phyloP scores from a whole-genome alignment of 2,113 vertebrate species.

The Taxidea taxus region DNA sequence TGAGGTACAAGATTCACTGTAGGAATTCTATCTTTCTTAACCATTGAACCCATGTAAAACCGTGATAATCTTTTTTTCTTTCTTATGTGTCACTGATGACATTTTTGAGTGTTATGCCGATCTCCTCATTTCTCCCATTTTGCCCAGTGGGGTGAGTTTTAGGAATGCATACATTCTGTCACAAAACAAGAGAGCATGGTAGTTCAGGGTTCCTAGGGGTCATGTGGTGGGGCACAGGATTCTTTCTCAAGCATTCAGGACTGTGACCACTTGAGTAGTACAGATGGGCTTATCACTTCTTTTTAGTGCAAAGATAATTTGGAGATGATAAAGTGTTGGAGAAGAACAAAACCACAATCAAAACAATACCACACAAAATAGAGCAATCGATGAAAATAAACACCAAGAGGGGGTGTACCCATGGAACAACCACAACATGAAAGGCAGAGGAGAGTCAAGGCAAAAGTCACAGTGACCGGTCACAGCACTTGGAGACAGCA shows the following conservation, averaged over 20 bases:
- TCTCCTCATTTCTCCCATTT: rapidly evolving
- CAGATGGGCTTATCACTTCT: background rate
- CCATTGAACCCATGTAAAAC: background rate
- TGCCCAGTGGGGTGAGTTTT: background rate
- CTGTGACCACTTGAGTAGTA: background rate
- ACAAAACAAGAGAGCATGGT: background rate
- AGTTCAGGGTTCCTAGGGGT: background rate
- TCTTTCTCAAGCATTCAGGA: background rate
- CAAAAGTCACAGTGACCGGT: rapidly evolving
- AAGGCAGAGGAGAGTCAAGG: background rate
- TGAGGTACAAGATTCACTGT: background rate
- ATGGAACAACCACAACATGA: background rate
- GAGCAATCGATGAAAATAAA: background rate
- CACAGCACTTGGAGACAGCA: rapidly evolving
- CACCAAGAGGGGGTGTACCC: background rate
- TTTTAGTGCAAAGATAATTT: background rate
- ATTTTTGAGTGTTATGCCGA: background rate
- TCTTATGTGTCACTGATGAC: background rate
- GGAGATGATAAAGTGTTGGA: background rate
- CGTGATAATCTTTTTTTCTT: background rate
- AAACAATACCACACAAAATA: background rate
- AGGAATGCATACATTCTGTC: rapidly evolving
- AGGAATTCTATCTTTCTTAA: background rate
- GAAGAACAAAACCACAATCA: background rate
- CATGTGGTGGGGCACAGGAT: background rate